Conservation (phyloP, 2,888 invertebrate genomes). For the Cantharis rufa region DNA sequence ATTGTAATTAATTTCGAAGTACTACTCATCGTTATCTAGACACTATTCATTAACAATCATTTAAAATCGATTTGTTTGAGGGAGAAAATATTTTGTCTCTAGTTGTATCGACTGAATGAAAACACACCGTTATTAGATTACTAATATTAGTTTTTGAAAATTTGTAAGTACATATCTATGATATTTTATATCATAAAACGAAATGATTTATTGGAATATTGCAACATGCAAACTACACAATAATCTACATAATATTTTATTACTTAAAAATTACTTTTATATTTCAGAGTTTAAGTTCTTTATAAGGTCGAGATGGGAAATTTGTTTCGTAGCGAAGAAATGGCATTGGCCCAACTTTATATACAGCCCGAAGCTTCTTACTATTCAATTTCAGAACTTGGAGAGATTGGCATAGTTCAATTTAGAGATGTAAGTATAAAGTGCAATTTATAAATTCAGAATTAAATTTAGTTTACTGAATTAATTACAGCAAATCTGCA, state of each 20-base stretch:
- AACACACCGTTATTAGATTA: neutral
- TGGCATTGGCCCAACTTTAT: conserved; percentile 92
- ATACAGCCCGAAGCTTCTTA: conserved; percentile 96
- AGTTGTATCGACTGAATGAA: neutral
- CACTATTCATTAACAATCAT: neutral
- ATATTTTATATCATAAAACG: neutral
- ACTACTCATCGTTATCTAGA: neutral
- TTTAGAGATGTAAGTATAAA: conserved; percentile 87
- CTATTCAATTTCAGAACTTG: conserved; percentile 90
- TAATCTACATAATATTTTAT: too few relatives aligned
- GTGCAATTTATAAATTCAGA: neutral
- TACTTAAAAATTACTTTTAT: neutral
- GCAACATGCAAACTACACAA: neutral
- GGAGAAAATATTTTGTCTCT: neutral
- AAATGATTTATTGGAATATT: neutral
- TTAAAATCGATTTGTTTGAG: neutral
- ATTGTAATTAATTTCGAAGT: neutral
- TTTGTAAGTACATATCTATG: neutral
- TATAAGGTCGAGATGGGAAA: conserved; percentile 68
- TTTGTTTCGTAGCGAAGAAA: conserved; percentile 88
- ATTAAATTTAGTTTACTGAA: too few relatives aligned
- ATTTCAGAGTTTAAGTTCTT: neutral
- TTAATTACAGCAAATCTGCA: too few relatives aligned
- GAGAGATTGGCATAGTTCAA: conserved; percentile 91
- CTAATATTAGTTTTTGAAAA: neutral